phyloP scores from a whole-genome alignment of 2,113 vertebrate genomes.

The Psophia crepitans region DNA sequence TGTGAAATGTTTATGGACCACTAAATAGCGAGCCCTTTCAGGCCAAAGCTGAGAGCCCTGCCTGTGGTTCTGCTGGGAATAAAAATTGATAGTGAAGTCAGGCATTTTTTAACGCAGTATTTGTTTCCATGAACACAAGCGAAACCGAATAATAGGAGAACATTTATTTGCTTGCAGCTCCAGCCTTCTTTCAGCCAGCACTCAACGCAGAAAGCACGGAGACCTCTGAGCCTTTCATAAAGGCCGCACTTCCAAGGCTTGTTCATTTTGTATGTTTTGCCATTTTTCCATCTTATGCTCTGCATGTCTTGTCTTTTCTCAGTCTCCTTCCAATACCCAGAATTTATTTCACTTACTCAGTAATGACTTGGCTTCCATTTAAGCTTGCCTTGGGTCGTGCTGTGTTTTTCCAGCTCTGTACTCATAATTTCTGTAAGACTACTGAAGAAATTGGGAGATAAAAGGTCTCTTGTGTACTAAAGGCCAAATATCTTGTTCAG shows the following conservation, averaged over 20 bases:
- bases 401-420: not conserved
- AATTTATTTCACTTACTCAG: not conserved
- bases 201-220: fast-evolving
- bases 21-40: not conserved
- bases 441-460: not conserved
- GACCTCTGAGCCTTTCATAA: not conserved
- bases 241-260: not conserved
- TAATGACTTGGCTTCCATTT: not conserved
- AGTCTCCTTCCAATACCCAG: not conserved
- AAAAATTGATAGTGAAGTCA: not conserved
- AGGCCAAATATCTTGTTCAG: not conserved
- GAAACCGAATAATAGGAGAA: not conserved
- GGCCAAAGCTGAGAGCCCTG: not conserved
- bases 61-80: not conserved
- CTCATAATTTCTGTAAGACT: not conserved
- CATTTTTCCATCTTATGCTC: not conserved
- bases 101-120: not conserved
- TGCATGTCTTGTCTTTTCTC: not conserved
- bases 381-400: not conserved
- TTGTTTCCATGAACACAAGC: not conserved
- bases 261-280: not conserved
- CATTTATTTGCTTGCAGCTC: not conserved
- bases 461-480: not conserved
- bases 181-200: not conserved
- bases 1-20: fast-evolving